Evolutionary conservation across 2,888 invertebrate genomes (phyloP), one percentile per base, ranked within the genome.

Genomic region (Ormyrus rosae): DNA sequence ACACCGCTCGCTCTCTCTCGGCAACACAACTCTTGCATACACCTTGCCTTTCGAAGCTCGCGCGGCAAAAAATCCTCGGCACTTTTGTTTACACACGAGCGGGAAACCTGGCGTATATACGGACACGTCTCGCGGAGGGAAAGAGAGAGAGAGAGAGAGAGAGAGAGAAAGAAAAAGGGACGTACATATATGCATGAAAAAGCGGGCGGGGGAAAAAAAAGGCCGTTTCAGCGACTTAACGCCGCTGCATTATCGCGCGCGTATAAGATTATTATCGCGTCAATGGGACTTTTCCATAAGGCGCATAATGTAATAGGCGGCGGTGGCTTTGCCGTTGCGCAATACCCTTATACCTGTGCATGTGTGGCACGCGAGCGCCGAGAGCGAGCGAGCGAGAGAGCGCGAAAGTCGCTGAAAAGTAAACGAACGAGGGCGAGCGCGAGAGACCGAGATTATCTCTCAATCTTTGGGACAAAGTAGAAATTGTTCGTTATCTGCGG

Each of bases 231-330:
- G 51, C 69, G 64, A 65, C 68, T 72, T 67, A 13, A 72, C 51
- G 68, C 75, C 70, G 79, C 80, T 4, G 34, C 82, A 84, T 84
- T 81, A 48, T 77, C 50, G 56, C 56, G 19, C 75, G 61, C 74
- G 64, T 48, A 8, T 34, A n/a, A 78, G 83, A 82, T 83, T 70
- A 67, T 74, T 84, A 84, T 84, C 84, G 75, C 80, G 74, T 76
- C 83, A 80, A 83, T 81, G 82, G 73, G 75, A 78, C 80, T 84
- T 82, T 83, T 75, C 82, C 72, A 80, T 75, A 73, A 81, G 73
- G 75, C 81, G 78, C 55, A 77, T 81, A 83, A 82, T 80, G 80
- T 78, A 81, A 83, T 74, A 76, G 70, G 8, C 45, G 50, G n/a
- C 75, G 13, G 65, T 53, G 67, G 55, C 19, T n/a, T 58, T 10